These are phyloP conservation scores for Tethya wilhelma DNA, from an alignment of 37 sponge, comb jelly and placozoan species.

Conservation along the genomic window DNA sequence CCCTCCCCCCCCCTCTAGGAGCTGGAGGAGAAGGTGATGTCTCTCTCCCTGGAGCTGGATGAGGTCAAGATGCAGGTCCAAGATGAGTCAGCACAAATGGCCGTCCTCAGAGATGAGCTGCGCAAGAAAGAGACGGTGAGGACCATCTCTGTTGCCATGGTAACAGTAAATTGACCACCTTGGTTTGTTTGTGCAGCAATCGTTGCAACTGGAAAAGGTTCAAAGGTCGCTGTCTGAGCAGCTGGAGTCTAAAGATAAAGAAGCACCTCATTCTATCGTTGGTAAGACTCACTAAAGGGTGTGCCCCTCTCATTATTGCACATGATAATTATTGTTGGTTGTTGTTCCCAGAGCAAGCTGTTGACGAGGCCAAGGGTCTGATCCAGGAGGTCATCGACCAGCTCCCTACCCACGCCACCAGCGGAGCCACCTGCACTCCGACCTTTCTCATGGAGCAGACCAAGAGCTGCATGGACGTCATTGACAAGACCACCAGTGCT, in stretches of 20 bases:
- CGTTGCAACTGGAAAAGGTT: slow-evolving; percentile 44
- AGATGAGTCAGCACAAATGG: slow-evolving; percentile 43
- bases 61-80: slow-evolving; percentile 20
- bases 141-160: neutral
- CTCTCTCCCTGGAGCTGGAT: slow-evolving; percentile 38
- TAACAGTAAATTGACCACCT: neutral
- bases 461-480: slow-evolving; percentile 28
- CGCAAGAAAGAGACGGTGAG: slow-evolving; percentile 48
- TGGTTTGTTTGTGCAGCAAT: slow-evolving; percentile 29
- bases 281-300: slow-evolving; percentile 20
- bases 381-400: slow-evolving; percentile 32
- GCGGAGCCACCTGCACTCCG: slow-evolving; percentile 50
- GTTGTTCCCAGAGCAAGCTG: slow-evolving; percentile 28
- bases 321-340: neutral
- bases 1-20: slow-evolving; percentile 17
- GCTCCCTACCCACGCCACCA: slow-evolving; percentile 11
- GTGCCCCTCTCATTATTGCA: neutral
- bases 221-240: slow-evolving; percentile 42
- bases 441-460: slow-evolving; percentile 41
- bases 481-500: slow-evolving; percentile 15
- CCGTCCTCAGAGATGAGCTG: slow-evolving; percentile 42
- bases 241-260: slow-evolving; percentile 39
- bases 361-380: slow-evolving; percentile 50
- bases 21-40: slow-evolving; percentile 41
- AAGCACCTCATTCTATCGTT: slow-evolving; percentile 30